Evolutionary conservation across 2,888 invertebrate species (phyloP).

Genomic region (Leucoma salicis): DNA sequence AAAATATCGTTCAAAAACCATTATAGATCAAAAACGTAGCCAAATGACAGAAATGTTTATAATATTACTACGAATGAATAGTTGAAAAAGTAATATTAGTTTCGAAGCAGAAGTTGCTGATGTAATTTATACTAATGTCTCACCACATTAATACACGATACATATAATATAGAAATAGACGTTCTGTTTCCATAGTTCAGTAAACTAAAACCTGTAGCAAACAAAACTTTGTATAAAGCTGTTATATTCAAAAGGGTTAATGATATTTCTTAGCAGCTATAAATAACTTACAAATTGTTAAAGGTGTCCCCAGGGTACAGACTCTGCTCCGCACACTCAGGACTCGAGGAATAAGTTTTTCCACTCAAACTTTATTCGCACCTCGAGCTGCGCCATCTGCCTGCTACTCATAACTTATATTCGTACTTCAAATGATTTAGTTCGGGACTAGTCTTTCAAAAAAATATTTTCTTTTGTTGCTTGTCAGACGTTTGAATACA

Average conservation of each 20-base stretch:
- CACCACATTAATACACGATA: slow-evolving; percentile 31
- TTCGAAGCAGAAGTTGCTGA: slow-evolving; percentile 29
- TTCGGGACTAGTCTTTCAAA: slow-evolving; percentile 69
- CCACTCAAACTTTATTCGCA: slow-evolving; percentile 80
- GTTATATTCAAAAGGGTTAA: slow-evolving; percentile 73
- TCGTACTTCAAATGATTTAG: slow-evolving; percentile 78
- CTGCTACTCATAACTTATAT: slow-evolving; percentile 72
- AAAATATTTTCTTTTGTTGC: slow-evolving; percentile 74
- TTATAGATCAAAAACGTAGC: slow-evolving; percentile 56
- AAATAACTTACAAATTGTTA: slow-evolving; percentile 80
- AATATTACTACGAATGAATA: slow-evolving; percentile 58
- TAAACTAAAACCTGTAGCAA: slow-evolving; percentile 44
- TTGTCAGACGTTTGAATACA: slow-evolving; percentile 66
- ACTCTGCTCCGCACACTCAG: slow-evolving; percentile 54
- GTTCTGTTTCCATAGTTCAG: slow-evolving; percentile 3
- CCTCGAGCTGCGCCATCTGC: slow-evolving; percentile 66
- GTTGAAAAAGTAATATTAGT: slow-evolving; percentile 49
- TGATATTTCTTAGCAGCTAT: slow-evolving; percentile 74
- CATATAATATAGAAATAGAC: slow-evolving; percentile 28
- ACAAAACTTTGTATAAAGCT: slow-evolving; percentile 50
- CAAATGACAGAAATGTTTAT: slow-evolving; percentile 61
- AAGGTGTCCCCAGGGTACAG: slow-evolving; percentile 71
- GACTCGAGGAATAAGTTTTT: slow-evolving; percentile 73
- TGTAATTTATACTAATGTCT: slow-evolving; percentile 35
- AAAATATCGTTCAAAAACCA: slow-evolving; percentile 63